Evolutionary conservation across 2,888 invertebrate genomes (phyloP), one percentile per base, ranked within the genome.

Genomic region (Sinodicranocentrus sp.): DNA sequence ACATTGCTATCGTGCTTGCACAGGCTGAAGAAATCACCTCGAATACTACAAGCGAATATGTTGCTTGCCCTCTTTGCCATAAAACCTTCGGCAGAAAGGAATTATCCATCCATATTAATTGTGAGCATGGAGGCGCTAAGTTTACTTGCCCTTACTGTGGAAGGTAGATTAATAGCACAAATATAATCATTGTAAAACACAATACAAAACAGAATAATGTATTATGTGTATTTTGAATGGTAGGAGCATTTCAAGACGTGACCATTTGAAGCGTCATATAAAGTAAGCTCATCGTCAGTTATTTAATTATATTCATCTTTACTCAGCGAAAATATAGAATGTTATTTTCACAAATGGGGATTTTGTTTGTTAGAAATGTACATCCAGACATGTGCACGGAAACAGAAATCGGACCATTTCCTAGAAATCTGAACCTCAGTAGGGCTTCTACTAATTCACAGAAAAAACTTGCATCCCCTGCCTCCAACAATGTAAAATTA

Each of bases 81-180:
- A 77, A 75, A 33, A 83, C 52, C 33, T 84, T 82, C 71, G 59
- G 65, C 10, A 59, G 78, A 28, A 84, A 82, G 26, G 85, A 84
- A 19, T 48, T 87, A 23, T 61, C 85, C 6, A 52, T 76, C n/a
- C 87, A 85, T 23, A 77, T 85, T 54, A 57, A 82, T 19, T 54
- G 52, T 25, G 84, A 85, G 8, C 82, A 82, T 59, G 86, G 85
- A 19, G 86, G 87, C 15, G 84, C 86, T 2, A 84, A 84, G 23
- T 87, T 87, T 73, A 71, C 85, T 0, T 87, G 87, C 54, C 82
- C 85, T 2, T 86, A 86, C 21, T 87, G 87, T 57, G 57, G 28
- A 28, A 63, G 77, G 77, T 77, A 65, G n/a, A n/a, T n/a, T n/a
- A n/a, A n/a, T n/a, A n/a, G n/a, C n/a, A n/a, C n/a, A n/a, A n/a